These are phyloP conservation scores for Melinaea marsaeus DNA, from an alignment of 2,888 invertebrate genomes.

Conservation along the genomic window DNA sequence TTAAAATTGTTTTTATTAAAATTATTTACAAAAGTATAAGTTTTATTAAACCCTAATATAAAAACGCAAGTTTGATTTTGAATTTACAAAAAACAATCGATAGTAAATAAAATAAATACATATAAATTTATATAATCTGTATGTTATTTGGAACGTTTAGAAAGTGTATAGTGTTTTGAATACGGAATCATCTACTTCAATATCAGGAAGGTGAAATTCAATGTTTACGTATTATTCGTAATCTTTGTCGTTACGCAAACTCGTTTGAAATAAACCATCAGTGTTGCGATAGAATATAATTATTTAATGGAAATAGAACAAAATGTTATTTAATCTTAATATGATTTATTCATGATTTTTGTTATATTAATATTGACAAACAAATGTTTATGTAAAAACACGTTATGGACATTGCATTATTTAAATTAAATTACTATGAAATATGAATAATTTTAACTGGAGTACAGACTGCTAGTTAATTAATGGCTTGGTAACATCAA, in stretches of 20 bases:
- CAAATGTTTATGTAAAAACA: no score
- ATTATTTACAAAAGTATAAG: no score
- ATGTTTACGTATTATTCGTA: slow-evolving; percentile 25
- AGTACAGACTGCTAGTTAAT: background rate
- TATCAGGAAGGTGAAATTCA: slow-evolving; percentile 41
- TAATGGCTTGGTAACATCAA: background rate
- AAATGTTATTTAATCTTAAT: background rate
- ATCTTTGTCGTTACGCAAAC: slow-evolving; percentile 29
- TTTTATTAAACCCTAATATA: no score
- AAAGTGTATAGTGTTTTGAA: slow-evolving; percentile 39
- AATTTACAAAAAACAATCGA: no score
- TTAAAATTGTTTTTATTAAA: background rate
- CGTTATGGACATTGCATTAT: background rate
- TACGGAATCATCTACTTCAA: slow-evolving; percentile 52
- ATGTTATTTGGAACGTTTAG: slow-evolving; percentile 25
- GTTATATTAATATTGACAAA: no score
- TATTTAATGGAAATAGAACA: background rate
- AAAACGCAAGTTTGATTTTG: no score
- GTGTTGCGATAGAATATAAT: background rate
- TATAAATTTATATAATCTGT: slow-evolving; percentile 13
- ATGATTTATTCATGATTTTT: background rate
- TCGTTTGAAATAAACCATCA: slow-evolving; percentile 12
- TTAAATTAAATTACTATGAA: background rate
- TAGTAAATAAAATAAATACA: background rate
- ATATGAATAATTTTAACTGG: slow-evolving; percentile 3